Evolutionary conservation across 2,113 vertebrate species (phyloP).

Genomic region (Damaliscus lunatus): DNA sequence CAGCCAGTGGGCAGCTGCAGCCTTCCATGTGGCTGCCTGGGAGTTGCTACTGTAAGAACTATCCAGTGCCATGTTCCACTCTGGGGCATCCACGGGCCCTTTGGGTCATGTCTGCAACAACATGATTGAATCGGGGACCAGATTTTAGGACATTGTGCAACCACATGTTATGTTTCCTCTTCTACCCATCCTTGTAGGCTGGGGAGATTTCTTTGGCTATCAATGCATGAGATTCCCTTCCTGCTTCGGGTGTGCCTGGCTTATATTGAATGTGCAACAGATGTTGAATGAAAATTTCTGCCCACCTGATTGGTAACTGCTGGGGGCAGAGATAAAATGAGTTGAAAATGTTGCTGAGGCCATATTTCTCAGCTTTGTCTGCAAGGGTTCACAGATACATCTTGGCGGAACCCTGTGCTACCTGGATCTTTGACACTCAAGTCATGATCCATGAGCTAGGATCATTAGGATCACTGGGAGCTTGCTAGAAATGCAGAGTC

Average conservation of each 20-base stretch:
- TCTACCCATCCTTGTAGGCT: not conserved
- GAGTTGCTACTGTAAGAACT: not conserved
- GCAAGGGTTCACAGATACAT: not conserved
- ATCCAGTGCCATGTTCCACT: not conserved
- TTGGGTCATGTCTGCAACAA: not conserved
- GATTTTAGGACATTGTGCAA: not conserved
- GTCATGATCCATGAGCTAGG: not conserved
- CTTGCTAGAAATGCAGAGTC: not conserved
- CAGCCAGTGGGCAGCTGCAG: not conserved
- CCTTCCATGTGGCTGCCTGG: not conserved
- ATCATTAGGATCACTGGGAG: not conserved
- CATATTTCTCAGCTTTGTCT: not conserved
- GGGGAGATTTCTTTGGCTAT: not conserved
- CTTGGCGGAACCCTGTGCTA: not conserved
- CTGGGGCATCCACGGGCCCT: too few species aligned
- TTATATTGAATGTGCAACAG: not conserved
- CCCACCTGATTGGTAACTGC: not conserved
- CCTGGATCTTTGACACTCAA: not conserved
- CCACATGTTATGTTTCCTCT: not conserved
- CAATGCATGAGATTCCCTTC: not conserved
- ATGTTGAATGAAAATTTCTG: not conserved
- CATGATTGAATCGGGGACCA: not conserved
- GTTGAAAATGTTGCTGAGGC: not conserved
- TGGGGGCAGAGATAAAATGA: not conserved
- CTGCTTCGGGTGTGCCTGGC: not conserved